Evolutionary conservation across 2,797 vertebrate genomes (phyloP).

Genomic region (Myotis planiceps): DNA sequence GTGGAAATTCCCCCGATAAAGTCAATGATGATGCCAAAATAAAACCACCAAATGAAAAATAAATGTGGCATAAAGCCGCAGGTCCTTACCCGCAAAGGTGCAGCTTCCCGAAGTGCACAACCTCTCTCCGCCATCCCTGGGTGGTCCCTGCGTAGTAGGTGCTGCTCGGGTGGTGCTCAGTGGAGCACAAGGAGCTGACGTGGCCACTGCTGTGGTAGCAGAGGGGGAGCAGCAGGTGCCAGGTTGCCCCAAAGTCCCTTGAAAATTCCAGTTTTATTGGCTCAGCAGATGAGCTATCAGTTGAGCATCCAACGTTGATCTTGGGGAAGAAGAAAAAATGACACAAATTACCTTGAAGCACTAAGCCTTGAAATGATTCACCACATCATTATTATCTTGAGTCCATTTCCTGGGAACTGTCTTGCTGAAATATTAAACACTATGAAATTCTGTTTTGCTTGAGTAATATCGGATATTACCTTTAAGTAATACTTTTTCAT

Average conservation of each 20-base stretch:
- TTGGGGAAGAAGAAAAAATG: conserved; percentile 75
- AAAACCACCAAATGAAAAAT: background rate
- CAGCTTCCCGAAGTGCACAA: conserved; percentile 95
- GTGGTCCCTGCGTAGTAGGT: conserved; percentile 95
- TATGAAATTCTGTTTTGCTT: conserved; percentile 66
- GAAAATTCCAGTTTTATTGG: conserved; percentile 97
- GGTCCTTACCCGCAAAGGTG: conserved; percentile 95
- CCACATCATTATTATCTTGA: conserved; percentile 30
- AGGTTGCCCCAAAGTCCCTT: conserved; percentile 96
- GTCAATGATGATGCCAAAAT: background rate
- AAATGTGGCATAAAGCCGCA: background rate
- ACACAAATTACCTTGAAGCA: conserved; percentile 50
- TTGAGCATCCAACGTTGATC: conserved; percentile 98
- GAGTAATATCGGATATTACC: conserved; percentile 46
- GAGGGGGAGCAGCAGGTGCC: conserved; percentile 96
- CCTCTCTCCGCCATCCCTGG: conserved; percentile 96
- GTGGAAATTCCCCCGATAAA: background rate
- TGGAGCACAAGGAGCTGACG: conserved; percentile 95
- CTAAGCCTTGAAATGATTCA: conserved; percentile 39
- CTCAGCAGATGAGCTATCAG: conserved; percentile 94
- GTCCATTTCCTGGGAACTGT: conserved; percentile 48
- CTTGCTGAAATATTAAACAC: conserved; percentile 68
- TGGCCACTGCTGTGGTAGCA: conserved; percentile 95
- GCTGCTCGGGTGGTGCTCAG: conserved; percentile 96
- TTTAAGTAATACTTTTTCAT: conserved; percentile 64